phyloP scores from a whole-genome alignment of 1,140 invertebrate genomes.

The Trichonephila clavipes region DNA sequence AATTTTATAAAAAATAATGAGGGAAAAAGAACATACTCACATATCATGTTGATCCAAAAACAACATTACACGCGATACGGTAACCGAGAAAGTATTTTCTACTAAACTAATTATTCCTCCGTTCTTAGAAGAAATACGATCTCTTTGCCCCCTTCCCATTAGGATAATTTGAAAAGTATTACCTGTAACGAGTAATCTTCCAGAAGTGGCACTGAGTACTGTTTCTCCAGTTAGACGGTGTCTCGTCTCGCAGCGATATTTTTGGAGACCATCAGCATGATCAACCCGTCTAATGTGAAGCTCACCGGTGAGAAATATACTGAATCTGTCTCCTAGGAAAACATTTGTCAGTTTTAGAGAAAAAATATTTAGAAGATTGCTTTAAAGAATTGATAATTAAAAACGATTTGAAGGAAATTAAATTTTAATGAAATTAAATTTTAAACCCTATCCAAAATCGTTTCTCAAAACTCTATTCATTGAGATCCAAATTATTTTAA shows the following conservation, averaged over 20 bases:
- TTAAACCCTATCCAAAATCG: too few relatives aligned
- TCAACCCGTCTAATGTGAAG: conserved; percentile 95
- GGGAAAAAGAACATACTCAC: neutral
- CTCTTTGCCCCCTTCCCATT: neutral
- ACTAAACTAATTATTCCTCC: neutral
- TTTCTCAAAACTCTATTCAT: too few relatives aligned
- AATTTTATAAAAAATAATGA: neutral
- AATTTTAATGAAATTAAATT: too few relatives aligned
- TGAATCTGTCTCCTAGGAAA: conserved; percentile 76
- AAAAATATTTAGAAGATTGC: too few relatives aligned
- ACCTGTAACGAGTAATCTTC: conserved; percentile 80
- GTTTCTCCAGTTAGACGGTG: conserved; percentile 81
- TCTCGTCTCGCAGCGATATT: conserved; percentile 81
- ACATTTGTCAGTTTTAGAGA: neutral
- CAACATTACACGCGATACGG: too few relatives aligned
- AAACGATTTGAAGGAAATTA: too few relatives aligned
- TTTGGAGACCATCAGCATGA: conserved; percentile 85
- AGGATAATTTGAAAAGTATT: conserved; percentile 53
- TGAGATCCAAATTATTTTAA: too few relatives aligned
- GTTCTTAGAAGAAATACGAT: neutral
- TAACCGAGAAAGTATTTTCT: neutral
- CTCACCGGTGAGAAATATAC: conserved; percentile 85
- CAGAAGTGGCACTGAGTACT: conserved; percentile 79
- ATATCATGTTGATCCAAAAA: neutral
- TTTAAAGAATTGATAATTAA: too few relatives aligned